Evolutionary conservation across 2,888 invertebrate species (phyloP).

Genomic region (Watsonalla cultraria): DNA sequence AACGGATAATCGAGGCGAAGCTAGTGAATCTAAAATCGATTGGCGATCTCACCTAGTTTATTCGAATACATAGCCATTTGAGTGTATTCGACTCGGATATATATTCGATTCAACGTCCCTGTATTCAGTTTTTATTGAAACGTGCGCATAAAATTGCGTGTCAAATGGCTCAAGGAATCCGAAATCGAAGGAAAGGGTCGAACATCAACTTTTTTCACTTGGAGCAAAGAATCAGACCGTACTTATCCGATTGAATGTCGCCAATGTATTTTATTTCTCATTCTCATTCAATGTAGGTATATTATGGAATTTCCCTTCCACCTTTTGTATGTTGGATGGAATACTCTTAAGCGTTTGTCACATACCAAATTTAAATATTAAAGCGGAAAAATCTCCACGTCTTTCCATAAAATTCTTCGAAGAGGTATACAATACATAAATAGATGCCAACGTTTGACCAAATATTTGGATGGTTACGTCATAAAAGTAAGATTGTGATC

Average conservation of each 20-base stretch:
- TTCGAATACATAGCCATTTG: conserved; percentile 13
- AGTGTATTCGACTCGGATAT: conserved; percentile 8
- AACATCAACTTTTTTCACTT: conserved; percentile 19
- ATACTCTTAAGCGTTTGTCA: not conserved
- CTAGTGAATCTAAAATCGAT: not conserved
- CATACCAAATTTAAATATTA: too few species aligned
- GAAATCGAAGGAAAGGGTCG: conserved; percentile 22
- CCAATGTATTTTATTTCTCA: conserved; percentile 33
- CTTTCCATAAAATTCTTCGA: too few species aligned
- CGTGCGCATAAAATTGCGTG: conserved; percentile 53
- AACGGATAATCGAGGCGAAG: not conserved
- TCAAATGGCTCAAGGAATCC: conserved; percentile 48
- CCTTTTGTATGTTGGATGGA: not conserved
- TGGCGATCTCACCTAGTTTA: conserved; percentile 3
- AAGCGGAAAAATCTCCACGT: too few species aligned
- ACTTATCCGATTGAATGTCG: conserved; percentile 38
- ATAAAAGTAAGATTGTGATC: too few species aligned
- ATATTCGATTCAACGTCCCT: conserved; percentile 35
- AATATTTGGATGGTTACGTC: too few species aligned
- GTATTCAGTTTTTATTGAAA: conserved; percentile 57
- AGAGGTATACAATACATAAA: too few species aligned
- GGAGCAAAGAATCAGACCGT: conserved; percentile 32
- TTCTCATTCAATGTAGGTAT: conserved; percentile 20
- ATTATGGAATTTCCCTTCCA: not conserved
- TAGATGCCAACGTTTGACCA: too few species aligned